A percentile compares a stretch with the other conserved stretches of the same genome.
phyloP scores from a whole-genome alignment of 2,797 vertebrate genomes.

The Takifugu ocellatus region DNA sequence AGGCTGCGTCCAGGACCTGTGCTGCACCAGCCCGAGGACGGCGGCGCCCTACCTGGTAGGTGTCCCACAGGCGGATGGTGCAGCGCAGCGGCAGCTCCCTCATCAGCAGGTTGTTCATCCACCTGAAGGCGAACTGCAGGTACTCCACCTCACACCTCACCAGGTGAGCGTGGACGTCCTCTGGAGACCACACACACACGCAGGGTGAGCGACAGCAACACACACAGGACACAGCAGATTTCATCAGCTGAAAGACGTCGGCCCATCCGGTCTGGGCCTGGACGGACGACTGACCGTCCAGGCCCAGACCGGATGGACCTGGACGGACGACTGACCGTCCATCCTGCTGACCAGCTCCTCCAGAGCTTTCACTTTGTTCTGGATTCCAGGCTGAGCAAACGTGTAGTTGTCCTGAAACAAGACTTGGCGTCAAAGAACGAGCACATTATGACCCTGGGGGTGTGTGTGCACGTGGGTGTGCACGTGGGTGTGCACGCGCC shows the following conservation, averaged over 20 bases:
- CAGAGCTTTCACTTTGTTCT: constrained; percentile 96
- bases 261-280: too few relatives aligned
- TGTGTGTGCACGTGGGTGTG: too few relatives aligned
- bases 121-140: constrained; percentile 96
- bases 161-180: constrained; percentile 92
- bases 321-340: constrained; percentile 80
- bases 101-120: constrained; percentile 99
- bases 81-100: constrained; percentile 94
- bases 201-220: background rate
- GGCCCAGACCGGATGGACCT: too few relatives aligned
- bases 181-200: constrained; percentile 59
- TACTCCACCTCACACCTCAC: constrained; percentile 94
- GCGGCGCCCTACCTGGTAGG: constrained; percentile 85
- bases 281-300: too few relatives aligned
- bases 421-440: background rate
- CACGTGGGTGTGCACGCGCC: too few relatives aligned
- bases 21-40: too few relatives aligned
- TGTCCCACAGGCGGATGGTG: constrained; percentile 98
- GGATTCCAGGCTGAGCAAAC: constrained; percentile 96
- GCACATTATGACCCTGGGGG: background rate
- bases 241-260: too few relatives aligned
- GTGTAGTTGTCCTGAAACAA: constrained; percentile 93
- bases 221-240: background rate
- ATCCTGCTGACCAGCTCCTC: constrained; percentile 96
- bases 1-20: background rate